These are phyloP conservation scores for Emydocephalus ijimae DNA, from an alignment of 2,113 vertebrate genomes.

Conservation along the genomic window DNA sequence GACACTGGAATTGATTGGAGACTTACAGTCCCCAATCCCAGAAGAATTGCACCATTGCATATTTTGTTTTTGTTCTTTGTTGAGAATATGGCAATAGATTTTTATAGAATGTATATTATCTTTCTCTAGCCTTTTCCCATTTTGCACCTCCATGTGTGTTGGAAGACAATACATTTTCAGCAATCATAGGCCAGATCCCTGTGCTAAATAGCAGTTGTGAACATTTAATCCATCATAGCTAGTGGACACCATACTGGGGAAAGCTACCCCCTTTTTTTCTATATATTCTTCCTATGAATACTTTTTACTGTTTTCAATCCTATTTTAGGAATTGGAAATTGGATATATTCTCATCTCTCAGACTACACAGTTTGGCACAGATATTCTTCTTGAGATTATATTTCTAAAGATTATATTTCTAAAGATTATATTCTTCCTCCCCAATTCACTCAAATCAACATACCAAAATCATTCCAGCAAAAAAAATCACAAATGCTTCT, in stretches of 20 bases:
- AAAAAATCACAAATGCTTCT: background rate
- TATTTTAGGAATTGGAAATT: background rate
- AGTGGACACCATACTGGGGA: background rate
- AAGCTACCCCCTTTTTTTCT: background rate
- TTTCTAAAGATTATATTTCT: background rate
- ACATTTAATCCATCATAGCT: background rate
- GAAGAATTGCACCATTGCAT: background rate
- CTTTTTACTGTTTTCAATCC: background rate
- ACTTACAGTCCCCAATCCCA: background rate
- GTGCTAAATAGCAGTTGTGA: background rate
- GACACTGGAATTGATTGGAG: background rate
- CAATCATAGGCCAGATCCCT: background rate
- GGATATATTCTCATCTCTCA: background rate
- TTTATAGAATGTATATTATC: background rate
- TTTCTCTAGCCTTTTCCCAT: background rate
- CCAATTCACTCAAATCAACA: background rate
- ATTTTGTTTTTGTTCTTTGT: background rate
- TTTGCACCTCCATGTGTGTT: background rate
- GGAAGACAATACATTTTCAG: background rate
- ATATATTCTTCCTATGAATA: background rate
- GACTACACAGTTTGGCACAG: background rate
- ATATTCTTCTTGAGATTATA: background rate
- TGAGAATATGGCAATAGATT: background rate
- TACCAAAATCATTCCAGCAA: background rate
- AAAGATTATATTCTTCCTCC: background rate